Percentiles rank a stretch among this genome's conserved stretches.
phyloP scores from a whole-genome alignment of 2,113 vertebrate genomes.

The Oceanodroma tethys region DNA sequence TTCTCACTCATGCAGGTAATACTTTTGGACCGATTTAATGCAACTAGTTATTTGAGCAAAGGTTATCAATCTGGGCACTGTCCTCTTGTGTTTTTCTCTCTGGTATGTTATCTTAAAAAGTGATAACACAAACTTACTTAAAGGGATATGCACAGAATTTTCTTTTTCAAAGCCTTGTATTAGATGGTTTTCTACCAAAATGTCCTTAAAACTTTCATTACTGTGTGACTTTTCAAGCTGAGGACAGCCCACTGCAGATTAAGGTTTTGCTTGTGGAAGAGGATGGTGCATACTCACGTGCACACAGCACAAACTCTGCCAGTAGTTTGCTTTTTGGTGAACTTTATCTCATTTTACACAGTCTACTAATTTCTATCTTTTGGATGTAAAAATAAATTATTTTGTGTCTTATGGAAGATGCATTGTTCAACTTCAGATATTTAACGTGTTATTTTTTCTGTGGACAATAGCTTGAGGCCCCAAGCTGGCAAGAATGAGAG shows the following conservation, averaged over 20 bases:
- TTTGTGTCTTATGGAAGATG: conserved; percentile 15
- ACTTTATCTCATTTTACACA: not conserved
- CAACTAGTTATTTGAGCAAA: not conserved
- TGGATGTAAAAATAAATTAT: conserved; percentile 28
- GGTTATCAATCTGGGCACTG: not conserved
- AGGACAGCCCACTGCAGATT: not conserved
- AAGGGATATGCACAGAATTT: not conserved
- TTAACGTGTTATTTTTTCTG: conserved; percentile 28
- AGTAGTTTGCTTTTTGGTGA: not conserved
- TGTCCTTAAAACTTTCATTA: not conserved
- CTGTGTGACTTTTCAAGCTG: not conserved
- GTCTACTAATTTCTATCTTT: conserved; percentile 3
- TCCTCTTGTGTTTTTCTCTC: not conserved
- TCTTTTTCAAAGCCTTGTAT: not conserved
- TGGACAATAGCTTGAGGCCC: conserved; percentile 41
- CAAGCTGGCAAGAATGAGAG: conserved; percentile 37
- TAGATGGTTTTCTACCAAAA: not conserved
- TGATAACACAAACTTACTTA: not conserved
- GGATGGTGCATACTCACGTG: not conserved
- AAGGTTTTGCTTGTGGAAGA: not conserved
- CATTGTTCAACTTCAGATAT: conserved; percentile 55
- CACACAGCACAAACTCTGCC: not conserved
- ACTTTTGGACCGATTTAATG: not conserved
- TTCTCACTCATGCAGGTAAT: not conserved
- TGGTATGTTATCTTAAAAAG: not conserved